Percentiles rank a stretch among this genome's conserved stretches.
phyloP scores from a whole-genome alignment of 2,113 vertebrate genomes.

The Coturnix japonica region DNA sequence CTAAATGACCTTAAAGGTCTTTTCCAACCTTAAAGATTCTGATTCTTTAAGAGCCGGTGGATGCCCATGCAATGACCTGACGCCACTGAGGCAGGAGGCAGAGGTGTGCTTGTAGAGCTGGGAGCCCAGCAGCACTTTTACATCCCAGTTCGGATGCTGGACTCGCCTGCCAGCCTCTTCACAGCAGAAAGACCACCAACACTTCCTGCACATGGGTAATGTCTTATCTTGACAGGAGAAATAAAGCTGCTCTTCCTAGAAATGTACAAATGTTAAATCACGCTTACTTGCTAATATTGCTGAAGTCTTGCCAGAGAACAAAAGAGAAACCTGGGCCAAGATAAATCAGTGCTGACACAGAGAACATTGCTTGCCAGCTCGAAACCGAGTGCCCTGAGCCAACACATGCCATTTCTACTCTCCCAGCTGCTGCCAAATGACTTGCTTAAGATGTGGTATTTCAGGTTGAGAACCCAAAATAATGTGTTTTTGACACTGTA shows the following conservation, averaged over 20 bases:
- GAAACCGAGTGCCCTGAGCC: background rate
- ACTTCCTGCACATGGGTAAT: background rate
- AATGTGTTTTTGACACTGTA: background rate
- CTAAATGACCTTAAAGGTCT: too few relatives aligned
- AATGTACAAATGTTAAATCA: background rate
- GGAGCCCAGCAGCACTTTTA: background rate
- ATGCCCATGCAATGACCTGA: background rate
- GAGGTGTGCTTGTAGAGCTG: background rate
- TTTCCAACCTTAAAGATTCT: too few relatives aligned
- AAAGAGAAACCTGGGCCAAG: background rate
- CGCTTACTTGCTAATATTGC: accelerated
- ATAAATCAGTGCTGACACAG: background rate
- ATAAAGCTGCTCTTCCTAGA: constrained; percentile 12
- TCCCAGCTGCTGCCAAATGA: background rate
- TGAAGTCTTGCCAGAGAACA: constrained; percentile 23
- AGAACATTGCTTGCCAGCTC: background rate
- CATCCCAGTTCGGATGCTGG: accelerated
- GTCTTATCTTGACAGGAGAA: background rate
- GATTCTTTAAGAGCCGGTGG: background rate
- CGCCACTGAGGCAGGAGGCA: background rate
- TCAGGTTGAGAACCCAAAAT: background rate
- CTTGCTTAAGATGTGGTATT: constrained; percentile 41
- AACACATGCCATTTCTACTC: background rate
- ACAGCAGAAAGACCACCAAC: background rate
- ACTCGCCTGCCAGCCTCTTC: background rate